Conservation (phyloP, 2,888 invertebrate genomes). For the Drosophila quinaria region DNA sequence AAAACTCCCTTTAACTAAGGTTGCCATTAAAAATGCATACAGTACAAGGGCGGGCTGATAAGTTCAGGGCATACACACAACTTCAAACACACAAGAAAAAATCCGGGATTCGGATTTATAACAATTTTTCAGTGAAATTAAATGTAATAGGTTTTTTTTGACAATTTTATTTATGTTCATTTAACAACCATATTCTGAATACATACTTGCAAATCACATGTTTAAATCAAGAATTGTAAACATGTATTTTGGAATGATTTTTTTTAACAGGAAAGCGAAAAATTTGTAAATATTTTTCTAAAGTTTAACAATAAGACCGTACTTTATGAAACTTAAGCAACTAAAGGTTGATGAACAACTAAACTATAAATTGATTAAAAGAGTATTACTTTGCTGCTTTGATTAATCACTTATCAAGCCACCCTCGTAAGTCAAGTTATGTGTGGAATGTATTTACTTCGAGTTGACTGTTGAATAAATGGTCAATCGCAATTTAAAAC, state of each 20-base stretch:
- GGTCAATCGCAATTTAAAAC: conserved; percentile 51
- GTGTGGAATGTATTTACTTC: conserved; percentile 22
- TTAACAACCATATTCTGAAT: too few species aligned
- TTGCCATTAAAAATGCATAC: conserved; percentile 29
- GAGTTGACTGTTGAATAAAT: conserved; percentile 27
- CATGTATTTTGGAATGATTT: too few species aligned
- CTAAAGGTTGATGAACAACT: background rate
- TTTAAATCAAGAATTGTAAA: too few species aligned
- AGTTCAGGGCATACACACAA: background rate
- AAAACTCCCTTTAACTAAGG: background rate
- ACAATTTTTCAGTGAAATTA: too few species aligned
- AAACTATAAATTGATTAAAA: background rate
- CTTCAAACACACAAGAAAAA: too few species aligned
- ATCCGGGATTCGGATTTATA: too few species aligned
- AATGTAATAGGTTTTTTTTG: too few species aligned
- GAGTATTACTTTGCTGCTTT: background rate
- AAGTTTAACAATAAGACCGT: background rate
- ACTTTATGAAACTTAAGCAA: background rate
- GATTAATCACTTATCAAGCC: background rate
- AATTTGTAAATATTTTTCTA: too few species aligned
- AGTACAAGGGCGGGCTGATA: background rate
- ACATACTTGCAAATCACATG: too few species aligned
- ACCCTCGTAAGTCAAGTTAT: background rate
- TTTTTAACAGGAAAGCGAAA: too few species aligned
- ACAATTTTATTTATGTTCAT: too few species aligned